Conservation (phyloP, 2,797 vertebrate genomes). For the Halcyon chelicuti region DNA sequence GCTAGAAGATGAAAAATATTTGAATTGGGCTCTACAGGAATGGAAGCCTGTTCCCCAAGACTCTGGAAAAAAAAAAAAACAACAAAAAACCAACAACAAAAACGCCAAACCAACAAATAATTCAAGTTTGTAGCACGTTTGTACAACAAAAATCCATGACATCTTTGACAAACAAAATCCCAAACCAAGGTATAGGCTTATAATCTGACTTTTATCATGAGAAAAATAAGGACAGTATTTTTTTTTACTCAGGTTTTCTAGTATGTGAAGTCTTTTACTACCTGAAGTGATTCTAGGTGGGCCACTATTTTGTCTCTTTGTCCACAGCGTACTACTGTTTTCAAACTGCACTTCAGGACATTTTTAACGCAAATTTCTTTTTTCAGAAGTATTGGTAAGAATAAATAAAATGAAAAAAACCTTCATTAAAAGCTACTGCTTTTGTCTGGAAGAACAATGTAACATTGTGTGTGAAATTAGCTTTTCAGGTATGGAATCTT, state of each 20-base stretch:
- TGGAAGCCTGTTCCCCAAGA: slow-evolving; percentile 12
- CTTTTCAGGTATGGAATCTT: neutral
- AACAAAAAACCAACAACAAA: neutral
- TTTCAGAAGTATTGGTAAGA: neutral
- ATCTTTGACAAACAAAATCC: neutral
- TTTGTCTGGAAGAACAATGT: neutral
- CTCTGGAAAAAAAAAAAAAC: too few species aligned
- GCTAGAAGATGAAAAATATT: slow-evolving; percentile 40
- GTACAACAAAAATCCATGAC: neutral
- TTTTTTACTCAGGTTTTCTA: neutral
- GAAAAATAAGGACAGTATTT: neutral
- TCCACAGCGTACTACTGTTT: neutral
- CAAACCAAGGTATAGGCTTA: neutral
- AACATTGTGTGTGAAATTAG: neutral
- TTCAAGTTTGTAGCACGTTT: neutral
- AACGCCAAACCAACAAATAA: neutral
- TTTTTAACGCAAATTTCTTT: neutral
- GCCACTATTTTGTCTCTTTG: neutral
- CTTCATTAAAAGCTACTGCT: neutral
- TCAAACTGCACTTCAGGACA: neutral
- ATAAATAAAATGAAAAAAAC: neutral
- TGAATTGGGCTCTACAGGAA: slow-evolving; percentile 36
- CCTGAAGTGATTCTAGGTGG: neutral
- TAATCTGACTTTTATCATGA: neutral
- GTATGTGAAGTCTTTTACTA: neutral